phyloP scores from a whole-genome alignment of 2,888 invertebrate genomes.

The Tipula lateralis region DNA sequence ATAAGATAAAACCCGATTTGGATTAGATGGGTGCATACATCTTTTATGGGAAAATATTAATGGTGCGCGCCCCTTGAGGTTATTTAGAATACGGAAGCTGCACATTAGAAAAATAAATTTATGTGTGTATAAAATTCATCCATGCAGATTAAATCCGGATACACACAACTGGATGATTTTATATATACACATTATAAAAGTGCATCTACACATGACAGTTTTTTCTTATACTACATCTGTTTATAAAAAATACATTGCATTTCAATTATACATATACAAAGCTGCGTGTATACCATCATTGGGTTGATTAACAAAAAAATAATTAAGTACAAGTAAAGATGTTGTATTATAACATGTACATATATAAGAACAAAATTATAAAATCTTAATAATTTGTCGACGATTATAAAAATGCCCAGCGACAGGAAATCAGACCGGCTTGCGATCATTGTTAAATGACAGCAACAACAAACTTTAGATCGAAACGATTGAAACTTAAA shows the following conservation, averaged over 20 bases:
- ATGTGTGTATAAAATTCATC: neutral
- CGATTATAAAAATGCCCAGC: neutral
- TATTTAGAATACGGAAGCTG: neutral
- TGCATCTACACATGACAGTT: neutral
- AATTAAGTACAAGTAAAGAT: neutral
- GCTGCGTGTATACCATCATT: neutral
- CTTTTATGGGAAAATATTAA: neutral
- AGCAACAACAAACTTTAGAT: neutral
- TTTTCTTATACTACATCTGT: neutral
- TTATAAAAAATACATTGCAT: neutral
- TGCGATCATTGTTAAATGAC: neutral
- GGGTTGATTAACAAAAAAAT: neutral
- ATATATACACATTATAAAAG: neutral
- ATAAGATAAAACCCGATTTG: neutral
- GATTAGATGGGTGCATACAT: neutral
- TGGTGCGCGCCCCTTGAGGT: neutral
- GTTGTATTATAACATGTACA: neutral
- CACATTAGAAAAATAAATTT: neutral
- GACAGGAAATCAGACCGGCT: conserved; percentile 14
- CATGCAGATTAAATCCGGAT: neutral
- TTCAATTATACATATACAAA: neutral
- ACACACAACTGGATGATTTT: neutral
- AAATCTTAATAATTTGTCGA: neutral
- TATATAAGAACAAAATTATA: neutral
- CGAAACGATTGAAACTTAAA: neutral